phyloP scores from a whole-genome alignment of 2,113 vertebrate species.

The Mystacornis crossleyi region DNA sequence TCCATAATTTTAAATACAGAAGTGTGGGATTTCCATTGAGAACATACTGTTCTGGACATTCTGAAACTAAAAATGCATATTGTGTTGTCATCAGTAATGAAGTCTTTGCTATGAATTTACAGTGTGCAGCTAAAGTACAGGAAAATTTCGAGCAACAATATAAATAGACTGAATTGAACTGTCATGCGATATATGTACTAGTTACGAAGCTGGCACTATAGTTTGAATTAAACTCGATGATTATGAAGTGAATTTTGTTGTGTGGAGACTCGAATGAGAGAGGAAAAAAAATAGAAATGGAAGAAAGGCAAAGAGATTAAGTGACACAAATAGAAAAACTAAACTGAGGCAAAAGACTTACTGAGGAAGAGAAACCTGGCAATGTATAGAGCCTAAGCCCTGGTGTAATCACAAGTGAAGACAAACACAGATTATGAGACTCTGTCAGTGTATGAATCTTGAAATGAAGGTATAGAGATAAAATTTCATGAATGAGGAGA shows the following conservation, averaged over 20 bases:
- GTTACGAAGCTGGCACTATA: neutral
- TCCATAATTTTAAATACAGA: neutral
- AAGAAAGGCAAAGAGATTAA: neutral
- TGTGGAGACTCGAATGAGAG: neutral
- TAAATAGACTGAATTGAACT: neutral
- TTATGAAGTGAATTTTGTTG: neutral
- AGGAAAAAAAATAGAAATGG: neutral
- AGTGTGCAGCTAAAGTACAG: neutral
- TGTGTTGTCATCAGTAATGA: neutral
- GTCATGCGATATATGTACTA: neutral
- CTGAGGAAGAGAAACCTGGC: neutral
- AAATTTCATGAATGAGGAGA: neutral
- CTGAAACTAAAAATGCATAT: neutral
- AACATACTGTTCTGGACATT: neutral
- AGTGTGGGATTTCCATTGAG: neutral
- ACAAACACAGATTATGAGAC: neutral
- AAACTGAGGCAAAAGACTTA: neutral
- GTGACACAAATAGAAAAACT: neutral
- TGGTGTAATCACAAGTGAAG: neutral
- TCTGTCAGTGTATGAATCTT: neutral
- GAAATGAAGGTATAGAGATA: neutral
- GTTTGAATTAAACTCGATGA: neutral
- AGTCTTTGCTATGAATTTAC: neutral
- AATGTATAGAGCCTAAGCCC: neutral
- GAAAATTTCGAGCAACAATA: neutral